A percentile compares a stretch with the other conserved stretches of the same genome.
Evolutionary conservation across 2,888 invertebrate genomes (phyloP).

Genomic region (Microctonus aethiopoides): DNA sequence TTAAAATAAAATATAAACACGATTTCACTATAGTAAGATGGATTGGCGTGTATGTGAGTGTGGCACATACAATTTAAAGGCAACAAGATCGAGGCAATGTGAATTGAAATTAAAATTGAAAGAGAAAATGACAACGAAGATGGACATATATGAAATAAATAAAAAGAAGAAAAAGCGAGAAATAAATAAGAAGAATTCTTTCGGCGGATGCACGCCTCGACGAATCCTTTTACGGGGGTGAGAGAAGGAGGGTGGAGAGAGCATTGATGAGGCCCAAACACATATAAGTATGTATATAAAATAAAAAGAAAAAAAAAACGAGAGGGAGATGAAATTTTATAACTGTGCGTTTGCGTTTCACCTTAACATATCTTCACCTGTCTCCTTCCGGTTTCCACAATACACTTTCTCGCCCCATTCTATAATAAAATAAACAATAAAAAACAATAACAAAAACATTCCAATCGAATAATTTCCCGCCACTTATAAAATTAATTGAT

Average conservation of each 20-base stretch:
- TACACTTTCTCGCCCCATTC: constrained; percentile 6
- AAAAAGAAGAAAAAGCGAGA: neutral
- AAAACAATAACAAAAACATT: neutral
- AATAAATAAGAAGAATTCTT: constrained; percentile 40
- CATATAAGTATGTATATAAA: constrained; percentile 33
- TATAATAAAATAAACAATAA: neutral
- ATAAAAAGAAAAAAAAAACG: no score
- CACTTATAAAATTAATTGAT: neutral
- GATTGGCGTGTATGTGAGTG: neutral
- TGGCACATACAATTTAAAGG: no score
- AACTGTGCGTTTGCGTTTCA: neutral
- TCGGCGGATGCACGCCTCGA: constrained; percentile 49
- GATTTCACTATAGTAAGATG: neutral
- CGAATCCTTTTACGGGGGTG: constrained; percentile 38
- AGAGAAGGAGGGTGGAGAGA: neutral
- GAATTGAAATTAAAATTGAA: neutral
- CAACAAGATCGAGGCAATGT: neutral
- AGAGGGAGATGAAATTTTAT: constrained; percentile 6
- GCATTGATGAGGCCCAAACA: constrained; percentile 36
- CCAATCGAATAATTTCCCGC: no score
- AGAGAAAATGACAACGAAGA: neutral
- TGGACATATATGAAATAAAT: neutral
- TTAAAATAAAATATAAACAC: neutral
- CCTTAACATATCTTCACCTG: constrained; percentile 19
- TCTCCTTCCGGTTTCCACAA: constrained; percentile 29